phyloP scores from a whole-genome alignment of 2,113 vertebrate species.

The Corvus hawaiiensis region DNA sequence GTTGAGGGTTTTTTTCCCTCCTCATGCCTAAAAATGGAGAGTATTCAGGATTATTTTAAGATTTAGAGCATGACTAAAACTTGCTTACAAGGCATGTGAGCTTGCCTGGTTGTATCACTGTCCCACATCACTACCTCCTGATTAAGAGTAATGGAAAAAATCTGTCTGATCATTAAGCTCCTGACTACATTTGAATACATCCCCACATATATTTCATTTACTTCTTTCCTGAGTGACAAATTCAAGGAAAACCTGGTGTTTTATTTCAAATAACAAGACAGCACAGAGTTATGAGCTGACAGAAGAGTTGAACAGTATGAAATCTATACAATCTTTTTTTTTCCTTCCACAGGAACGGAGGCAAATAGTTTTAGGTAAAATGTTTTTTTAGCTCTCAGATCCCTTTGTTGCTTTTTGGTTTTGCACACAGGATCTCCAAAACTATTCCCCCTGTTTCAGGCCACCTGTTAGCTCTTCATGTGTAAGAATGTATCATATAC shows the following conservation, averaged over 20 bases:
- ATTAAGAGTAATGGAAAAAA: conserved; percentile 20
- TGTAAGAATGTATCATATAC: background rate
- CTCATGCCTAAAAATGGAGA: conserved; percentile 6
- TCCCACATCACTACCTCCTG: background rate
- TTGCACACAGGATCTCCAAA: background rate
- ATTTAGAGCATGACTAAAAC: background rate
- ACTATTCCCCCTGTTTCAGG: background rate
- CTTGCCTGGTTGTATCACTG: background rate
- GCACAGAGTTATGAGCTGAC: background rate
- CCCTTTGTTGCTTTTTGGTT: background rate
- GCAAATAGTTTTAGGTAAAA: background rate
- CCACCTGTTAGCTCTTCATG: fast-evolving
- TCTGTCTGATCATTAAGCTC: background rate
- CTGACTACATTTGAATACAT: background rate
- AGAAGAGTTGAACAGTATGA: background rate
- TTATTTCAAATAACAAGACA: conserved; percentile 1
- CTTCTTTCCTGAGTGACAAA: background rate
- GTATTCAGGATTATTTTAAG: conserved; percentile 1
- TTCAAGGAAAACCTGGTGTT: background rate
- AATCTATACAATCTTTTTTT: background rate
- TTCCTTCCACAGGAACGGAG: background rate
- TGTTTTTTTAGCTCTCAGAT: background rate
- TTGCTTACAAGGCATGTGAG: background rate
- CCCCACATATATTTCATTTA: background rate
- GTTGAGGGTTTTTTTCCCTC: background rate